These are phyloP conservation scores for Muricea muricata DNA, from an alignment of 92 coral and sea anemone genomes.

Conservation along the genomic window DNA sequence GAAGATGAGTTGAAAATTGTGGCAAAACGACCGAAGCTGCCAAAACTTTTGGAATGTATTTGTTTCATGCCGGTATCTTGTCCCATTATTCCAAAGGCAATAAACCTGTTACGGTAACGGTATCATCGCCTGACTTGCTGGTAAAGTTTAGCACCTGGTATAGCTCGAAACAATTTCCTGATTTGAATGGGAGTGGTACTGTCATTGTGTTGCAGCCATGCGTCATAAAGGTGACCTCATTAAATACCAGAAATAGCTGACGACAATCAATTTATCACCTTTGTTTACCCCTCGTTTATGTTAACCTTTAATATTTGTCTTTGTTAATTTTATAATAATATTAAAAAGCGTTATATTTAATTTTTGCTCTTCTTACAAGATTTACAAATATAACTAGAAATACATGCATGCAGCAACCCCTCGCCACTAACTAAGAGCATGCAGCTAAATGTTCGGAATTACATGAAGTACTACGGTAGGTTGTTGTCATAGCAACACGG, in stretches of 20 bases:
- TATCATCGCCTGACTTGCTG: neutral
- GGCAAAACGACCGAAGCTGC: conserved; percentile 42
- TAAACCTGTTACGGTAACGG: conserved; percentile 11
- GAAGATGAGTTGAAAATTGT: conserved; percentile 34
- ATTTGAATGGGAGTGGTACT: conserved; percentile 13
- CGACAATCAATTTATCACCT: neutral
- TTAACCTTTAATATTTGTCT: too few species aligned
- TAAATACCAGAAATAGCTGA: too few species aligned
- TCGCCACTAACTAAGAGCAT: too few species aligned
- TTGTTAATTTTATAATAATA: neutral
- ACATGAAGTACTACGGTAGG: too few species aligned
- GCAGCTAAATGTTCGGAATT: too few species aligned
- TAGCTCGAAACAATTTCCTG: neutral
- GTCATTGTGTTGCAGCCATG: conserved; percentile 24
- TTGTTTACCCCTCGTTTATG: too few species aligned
- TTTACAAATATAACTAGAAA: too few species aligned
- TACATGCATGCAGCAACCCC: too few species aligned
- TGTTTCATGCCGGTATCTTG: conserved; percentile 27
- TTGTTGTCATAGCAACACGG: too few species aligned
- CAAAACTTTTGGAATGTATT: conserved; percentile 43
- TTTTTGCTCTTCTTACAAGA: too few species aligned
- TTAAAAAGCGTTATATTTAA: too few species aligned
- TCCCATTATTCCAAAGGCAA: conserved; percentile 46
- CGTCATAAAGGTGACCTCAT: conserved; percentile 8
- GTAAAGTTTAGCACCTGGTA: conserved; percentile 12